These are phyloP conservation scores for Chloroclysta siterata DNA, from an alignment of 2,888 invertebrate genomes.

Conservation along the genomic window DNA sequence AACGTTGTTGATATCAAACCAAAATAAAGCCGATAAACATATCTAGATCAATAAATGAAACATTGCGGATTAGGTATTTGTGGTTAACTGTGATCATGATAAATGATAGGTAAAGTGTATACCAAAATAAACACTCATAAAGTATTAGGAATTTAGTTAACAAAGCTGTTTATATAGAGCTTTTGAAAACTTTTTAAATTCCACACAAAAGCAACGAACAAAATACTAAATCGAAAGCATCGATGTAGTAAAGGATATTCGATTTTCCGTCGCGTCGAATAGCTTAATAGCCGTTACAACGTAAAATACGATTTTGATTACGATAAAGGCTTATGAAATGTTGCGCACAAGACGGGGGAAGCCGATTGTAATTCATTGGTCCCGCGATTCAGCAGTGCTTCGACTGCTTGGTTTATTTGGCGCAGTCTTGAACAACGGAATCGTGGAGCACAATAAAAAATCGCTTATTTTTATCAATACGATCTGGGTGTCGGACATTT, in stretches of 20 bases:
- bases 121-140: too few relatives aligned
- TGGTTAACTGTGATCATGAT: too few relatives aligned
- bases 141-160: neutral
- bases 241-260: conserved; percentile 51
- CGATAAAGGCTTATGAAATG: conserved; percentile 57
- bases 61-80: too few relatives aligned
- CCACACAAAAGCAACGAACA: conserved; percentile 31
- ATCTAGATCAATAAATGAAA: neutral
- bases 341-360: conserved; percentile 43
- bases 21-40: neutral
- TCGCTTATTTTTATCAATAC: conserved; percentile 85
- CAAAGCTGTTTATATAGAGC: conserved; percentile 1
- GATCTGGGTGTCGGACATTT: conserved; percentile 84
- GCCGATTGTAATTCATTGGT: conserved; percentile 42
- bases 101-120: too few relatives aligned
- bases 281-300: conserved; percentile 66
- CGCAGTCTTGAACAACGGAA: conserved; percentile 49
- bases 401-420: conserved; percentile 39
- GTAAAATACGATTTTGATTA: conserved; percentile 72
- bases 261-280: conserved; percentile 67
- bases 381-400: conserved; percentile 40
- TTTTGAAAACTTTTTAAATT: conserved; percentile 27
- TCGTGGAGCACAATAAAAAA: conserved; percentile 81
- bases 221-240: conserved; percentile 41
- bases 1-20: neutral